Percentiles rank a stretch among this genome's conserved stretches.
These are phyloP conservation scores for Recurvirostra avosetta DNA, from an alignment of 2,113 vertebrate genomes.

Conservation along the genomic window DNA sequence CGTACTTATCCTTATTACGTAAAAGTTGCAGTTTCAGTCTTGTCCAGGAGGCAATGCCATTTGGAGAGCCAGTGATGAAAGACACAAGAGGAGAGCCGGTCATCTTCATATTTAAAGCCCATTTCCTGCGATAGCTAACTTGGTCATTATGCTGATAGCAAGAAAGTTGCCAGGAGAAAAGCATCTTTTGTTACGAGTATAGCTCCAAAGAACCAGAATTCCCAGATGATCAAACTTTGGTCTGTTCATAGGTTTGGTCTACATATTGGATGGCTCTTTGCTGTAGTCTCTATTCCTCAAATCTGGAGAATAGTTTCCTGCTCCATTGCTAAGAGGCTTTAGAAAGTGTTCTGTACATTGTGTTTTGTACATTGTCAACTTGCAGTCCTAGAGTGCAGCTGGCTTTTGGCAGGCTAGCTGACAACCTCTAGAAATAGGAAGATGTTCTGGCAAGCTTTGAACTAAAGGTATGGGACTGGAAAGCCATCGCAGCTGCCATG, in stretches of 20 bases:
- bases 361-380: background rate
- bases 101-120: background rate
- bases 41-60: background rate
- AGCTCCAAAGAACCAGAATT: background rate
- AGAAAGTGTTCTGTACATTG: background rate
- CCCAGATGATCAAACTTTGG: background rate
- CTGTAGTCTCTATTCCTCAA: background rate
- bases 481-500: slow-evolving; percentile 26
- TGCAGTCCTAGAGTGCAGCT: background rate
- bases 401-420: slow-evolving; percentile 40
- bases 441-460: slow-evolving; percentile 62
- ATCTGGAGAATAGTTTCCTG: background rate
- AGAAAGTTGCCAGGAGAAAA: background rate
- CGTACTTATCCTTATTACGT: background rate
- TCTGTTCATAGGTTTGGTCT: background rate
- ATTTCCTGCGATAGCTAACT: background rate
- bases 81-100: background rate
- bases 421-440: slow-evolving; percentile 40
- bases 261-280: background rate
- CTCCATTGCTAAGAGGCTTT: background rate
- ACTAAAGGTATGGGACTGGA: slow-evolving; percentile 37
- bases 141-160: background rate
- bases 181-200: background rate
- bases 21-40: background rate
- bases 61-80: background rate